Percentiles rank a stretch among this genome's conserved stretches.
phyloP scores from a whole-genome alignment of 2,888 invertebrate species.

The Psylliodes chrysocephalus region DNA sequence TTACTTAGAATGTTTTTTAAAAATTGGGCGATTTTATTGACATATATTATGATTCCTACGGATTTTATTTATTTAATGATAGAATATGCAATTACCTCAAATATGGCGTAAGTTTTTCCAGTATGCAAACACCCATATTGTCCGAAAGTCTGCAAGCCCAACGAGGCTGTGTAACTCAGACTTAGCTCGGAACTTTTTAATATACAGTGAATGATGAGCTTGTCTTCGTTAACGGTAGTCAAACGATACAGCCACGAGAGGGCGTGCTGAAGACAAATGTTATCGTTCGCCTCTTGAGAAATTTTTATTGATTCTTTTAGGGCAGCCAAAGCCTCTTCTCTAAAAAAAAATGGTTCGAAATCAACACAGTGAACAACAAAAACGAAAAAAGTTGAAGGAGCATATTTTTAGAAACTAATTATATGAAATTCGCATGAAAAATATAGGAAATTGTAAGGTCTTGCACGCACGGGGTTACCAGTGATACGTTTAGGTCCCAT shows the following conservation, averaged over 20 bases:
- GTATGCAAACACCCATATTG: constrained; percentile 79
- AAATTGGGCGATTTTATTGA: too few relatives aligned
- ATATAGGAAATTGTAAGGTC: too few relatives aligned
- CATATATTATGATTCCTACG: too few relatives aligned
- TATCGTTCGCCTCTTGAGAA: constrained; percentile 89
- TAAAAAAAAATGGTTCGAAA: too few relatives aligned
- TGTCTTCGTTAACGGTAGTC: constrained; percentile 67
- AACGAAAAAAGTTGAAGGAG: too few relatives aligned
- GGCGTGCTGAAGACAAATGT: constrained; percentile 85
- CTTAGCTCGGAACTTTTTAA: constrained; percentile 75
- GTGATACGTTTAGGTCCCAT: too few relatives aligned
- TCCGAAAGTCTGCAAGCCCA: constrained; percentile 80
- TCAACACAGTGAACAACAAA: too few relatives aligned
- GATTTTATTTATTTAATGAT: too few relatives aligned
- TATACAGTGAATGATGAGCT: constrained; percentile 75
- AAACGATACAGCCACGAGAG: constrained; percentile 83
- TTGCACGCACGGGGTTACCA: too few relatives aligned
- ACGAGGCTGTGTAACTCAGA: constrained; percentile 77
- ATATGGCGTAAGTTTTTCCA: constrained; percentile 74
- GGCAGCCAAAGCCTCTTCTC: constrained; percentile 80
- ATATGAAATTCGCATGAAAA: too few relatives aligned
- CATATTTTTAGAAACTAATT: too few relatives aligned
- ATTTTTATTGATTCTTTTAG: constrained; percentile 88
- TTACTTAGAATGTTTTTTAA: too few relatives aligned
- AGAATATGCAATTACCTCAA: constrained; percentile 67